Evolutionary conservation across 2,888 invertebrate genomes (phyloP), one percentile per base, ranked within the genome.

Genomic region (Coleophora flavipennella): DNA sequence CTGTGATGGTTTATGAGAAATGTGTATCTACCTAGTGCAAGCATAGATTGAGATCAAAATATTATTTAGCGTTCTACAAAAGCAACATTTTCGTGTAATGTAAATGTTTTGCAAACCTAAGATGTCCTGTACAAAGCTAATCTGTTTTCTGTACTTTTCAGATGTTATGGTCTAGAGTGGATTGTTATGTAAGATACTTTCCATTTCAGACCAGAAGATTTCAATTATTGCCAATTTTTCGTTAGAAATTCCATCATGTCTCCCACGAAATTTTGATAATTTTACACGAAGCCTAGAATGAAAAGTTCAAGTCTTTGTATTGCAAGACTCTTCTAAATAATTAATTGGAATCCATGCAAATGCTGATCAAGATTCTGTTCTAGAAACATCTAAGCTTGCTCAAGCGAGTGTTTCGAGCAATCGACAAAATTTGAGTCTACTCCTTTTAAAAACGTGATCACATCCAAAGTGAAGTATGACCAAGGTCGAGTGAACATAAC

Each of bases 391-490:
- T 63, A 73, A 67, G 68, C 67, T 69, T 73, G 68, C 69, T 58
- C 54, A 80, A 80, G 78, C 78, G 62, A 62, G 63, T 63, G 57
- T 56, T 59, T 59, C 55, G 46, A 65, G 61, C 67, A 69, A 74
- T 66, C 50, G 46, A 55, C 59, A 67, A 49, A 53, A 63, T 45
- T 47, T 43, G 62, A 68, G 70, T 71, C 78, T 78, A 79, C 72
- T 69, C 74, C 68, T 67, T 65, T 57, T 45, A 57, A 59, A 37
- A 61, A 57, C 63, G 76, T 75, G 78, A 77, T 73, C 72, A 71
- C 68, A 73, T 68, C 68, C 49, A 69, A 61, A 70, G 78, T 80
- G 80, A 76, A 67, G 62, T 71, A 81, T 78, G 77, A 75, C 67
- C 73, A 69, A 75, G 65, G 72, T 70, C 64, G 61, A 69, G 78